Evolutionary conservation across 2,113 vertebrate genomes (phyloP).

Genomic region (Chroicocephalus ridibundus): DNA sequence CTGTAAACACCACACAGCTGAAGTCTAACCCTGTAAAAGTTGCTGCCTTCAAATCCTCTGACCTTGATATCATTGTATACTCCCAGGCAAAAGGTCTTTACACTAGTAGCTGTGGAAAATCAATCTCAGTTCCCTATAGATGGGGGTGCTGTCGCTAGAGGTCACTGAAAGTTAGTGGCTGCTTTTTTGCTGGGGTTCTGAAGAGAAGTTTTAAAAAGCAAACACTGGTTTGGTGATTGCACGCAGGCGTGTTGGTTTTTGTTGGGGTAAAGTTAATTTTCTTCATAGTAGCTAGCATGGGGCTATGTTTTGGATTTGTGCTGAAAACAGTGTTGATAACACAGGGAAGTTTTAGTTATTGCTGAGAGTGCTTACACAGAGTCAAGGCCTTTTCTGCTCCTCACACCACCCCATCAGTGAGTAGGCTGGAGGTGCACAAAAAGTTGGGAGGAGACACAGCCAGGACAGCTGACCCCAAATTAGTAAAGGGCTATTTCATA

Average conservation of each 20-base stretch:
- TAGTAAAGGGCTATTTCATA: neutral
- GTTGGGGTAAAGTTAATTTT: neutral
- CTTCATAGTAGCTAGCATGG: neutral
- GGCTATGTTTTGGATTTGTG: neutral
- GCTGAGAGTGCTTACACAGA: neutral
- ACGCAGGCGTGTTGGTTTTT: neutral
- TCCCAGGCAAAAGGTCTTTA: slow-evolving; percentile 42
- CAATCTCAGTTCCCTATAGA: slow-evolving; percentile 55
- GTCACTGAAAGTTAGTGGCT: slow-evolving; percentile 17
- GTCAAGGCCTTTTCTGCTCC: neutral
- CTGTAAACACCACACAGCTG: neutral
- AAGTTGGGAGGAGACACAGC: neutral
- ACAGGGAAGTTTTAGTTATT: neutral
- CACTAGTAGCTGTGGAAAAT: slow-evolving; percentile 51
- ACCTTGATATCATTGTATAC: slow-evolving; percentile 4
- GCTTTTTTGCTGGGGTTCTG: neutral
- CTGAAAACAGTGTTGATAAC: neutral
- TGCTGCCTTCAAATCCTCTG: slow-evolving; percentile 33
- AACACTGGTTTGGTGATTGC: neutral
- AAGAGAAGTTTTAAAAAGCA: neutral
- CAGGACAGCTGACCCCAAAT: neutral
- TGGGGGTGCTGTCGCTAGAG: neutral
- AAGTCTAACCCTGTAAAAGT: slow-evolving; percentile 29
- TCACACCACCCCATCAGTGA: neutral
- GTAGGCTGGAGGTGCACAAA: neutral